phyloP scores from a whole-genome alignment of 35 echinoderm and acorn worm species.

The Patiria miniata region DNA sequence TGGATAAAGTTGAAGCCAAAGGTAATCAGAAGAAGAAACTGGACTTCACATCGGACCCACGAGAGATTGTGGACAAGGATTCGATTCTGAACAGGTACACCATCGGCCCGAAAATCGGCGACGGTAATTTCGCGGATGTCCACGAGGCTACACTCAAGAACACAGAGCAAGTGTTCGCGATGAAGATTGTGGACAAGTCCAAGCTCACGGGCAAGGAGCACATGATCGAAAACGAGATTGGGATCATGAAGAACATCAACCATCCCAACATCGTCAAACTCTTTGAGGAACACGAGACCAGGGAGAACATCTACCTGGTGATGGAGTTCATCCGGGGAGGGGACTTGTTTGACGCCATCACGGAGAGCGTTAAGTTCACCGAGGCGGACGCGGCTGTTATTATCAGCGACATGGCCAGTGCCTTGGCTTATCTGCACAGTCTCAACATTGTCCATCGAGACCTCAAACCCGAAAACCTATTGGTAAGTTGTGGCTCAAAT shows the following conservation, averaged over 20 bases:
- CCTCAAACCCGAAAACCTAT: slow-evolving; percentile 94
- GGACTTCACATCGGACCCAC: slow-evolving; percentile 13
- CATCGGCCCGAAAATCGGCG: slow-evolving; percentile 90
- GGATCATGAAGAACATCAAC: slow-evolving; percentile 85
- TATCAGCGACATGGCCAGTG: slow-evolving; percentile 84
- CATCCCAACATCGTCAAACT: slow-evolving; percentile 94
- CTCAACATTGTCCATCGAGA: slow-evolving; percentile 94
- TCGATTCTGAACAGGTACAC: slow-evolving; percentile 76
- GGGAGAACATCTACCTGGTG: slow-evolving; percentile 86
- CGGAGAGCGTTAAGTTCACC: slow-evolving; percentile 98
- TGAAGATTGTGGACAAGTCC: slow-evolving; percentile 94
- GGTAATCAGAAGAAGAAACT: slow-evolving; percentile 3
- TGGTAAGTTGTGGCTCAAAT: slow-evolving; percentile 59
- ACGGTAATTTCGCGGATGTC: slow-evolving; percentile 97
- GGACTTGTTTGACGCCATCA: slow-evolving; percentile 98
- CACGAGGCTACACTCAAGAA: slow-evolving; percentile 60
- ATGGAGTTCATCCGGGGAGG: slow-evolving; percentile 96
- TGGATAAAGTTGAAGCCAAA: background rate
- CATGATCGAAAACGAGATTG: slow-evolving; percentile 99
- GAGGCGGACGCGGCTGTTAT: slow-evolving; percentile 91
- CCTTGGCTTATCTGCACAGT: slow-evolving; percentile 76
- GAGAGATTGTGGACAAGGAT: slow-evolving; percentile 62
- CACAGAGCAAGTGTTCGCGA: slow-evolving; percentile 81
- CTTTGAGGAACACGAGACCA: slow-evolving; percentile 92
- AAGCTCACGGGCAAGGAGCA: slow-evolving; percentile 92